Conservation (phyloP, 2,113 vertebrate species). For the Pantherophis guttatus region DNA sequence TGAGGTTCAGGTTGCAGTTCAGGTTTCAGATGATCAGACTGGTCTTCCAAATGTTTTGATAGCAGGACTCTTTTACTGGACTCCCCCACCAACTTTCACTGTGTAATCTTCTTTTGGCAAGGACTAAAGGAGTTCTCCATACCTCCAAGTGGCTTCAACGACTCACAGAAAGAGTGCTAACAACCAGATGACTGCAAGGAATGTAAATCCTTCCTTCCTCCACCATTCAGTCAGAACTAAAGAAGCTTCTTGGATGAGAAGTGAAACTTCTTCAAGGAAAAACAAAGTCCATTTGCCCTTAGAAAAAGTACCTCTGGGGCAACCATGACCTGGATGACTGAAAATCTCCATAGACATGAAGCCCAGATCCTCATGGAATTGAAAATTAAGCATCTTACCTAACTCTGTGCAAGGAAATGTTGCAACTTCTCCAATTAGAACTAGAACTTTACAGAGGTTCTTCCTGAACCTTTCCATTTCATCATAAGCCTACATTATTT, state of each 20-base stretch:
- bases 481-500: not conserved
- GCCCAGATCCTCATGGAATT: not conserved
- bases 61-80: not conserved
- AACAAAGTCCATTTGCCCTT: not conserved
- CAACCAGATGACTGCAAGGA: too few species aligned
- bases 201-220: not conserved
- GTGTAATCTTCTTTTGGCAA: not conserved
- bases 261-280: not conserved
- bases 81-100: too few species aligned
- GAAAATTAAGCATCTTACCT: not conserved
- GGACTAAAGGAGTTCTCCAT: not conserved
- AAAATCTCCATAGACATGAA: not conserved
- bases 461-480: not conserved
- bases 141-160: not conserved
- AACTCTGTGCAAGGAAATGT: not conserved
- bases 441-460: not conserved
- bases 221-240: not conserved
- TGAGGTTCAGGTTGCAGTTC: not conserved
- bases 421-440: not conserved
- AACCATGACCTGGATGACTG: not conserved
- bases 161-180: not conserved
- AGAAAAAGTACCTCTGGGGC: not conserved
- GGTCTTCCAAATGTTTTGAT: not conserved
- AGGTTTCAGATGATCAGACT: not conserved
- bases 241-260: not conserved